Evolutionary conservation across 2,888 invertebrate genomes (phyloP), one percentile per base, ranked within the genome.

Genomic region (Glyphotaelius pellucidus): DNA sequence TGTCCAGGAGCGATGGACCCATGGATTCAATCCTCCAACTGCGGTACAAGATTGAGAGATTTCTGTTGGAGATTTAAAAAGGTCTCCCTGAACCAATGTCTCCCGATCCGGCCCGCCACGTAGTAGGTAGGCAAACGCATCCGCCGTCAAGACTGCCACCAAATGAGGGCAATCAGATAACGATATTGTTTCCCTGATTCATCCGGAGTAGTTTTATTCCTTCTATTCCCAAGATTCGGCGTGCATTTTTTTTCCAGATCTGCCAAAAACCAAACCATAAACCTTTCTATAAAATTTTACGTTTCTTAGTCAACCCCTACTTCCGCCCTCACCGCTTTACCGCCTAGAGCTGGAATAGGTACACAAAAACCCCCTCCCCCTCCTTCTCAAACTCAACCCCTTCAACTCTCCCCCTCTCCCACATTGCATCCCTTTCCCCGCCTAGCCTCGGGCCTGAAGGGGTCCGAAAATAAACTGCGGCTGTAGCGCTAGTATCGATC

Each of bases 401-500:
- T 38, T 32, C 31, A 9, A 47, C 47, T 47, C 47, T 15, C 2
- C 47, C 47, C 15, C 47, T 47, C 47, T 2, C 42, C 31, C 14
- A 31, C 31, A 15, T 30, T n/a, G 19, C 38, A 14, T 42, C n/a
- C 86, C 79, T 42, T 3, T 80, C 85, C 87, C 19, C 81, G 31
- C 91, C 91, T 38, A 9, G 85, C 85, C 87, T n/a, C 38, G 35
- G 87, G 67, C 80, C n/a, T 42, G 84, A 52, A 90, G 89, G 81
- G 92, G 67, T 92, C 92, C 91, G 84, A 92, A 92, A 93, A 93
- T 92, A 92, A 92, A 92, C 93, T 85, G 35, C 67, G 85, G 79
- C 85, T 90, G 85, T 92, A 80, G 92, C 86, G 90, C 47, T 84
- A 79, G 91, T 93, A 93, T 93, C 93, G 93, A 92, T 92, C 92